Evolutionary conservation across 2,888 invertebrate species (phyloP).

Genomic region (Agriopis aurantiaria): DNA sequence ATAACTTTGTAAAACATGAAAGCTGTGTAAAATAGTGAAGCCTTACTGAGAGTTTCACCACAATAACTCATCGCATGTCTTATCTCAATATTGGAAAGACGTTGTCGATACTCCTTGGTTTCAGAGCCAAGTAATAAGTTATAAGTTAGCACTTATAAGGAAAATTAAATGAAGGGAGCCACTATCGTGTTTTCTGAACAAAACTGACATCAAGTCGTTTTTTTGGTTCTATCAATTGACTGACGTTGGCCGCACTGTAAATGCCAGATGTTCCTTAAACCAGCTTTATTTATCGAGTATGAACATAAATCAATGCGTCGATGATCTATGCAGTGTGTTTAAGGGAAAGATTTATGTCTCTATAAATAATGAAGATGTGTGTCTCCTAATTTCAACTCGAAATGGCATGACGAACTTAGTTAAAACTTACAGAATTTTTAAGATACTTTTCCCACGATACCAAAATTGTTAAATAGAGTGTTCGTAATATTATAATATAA

Average conservation of each 20-base stretch:
- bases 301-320: conserved; percentile 39
- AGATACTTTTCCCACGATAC: no score
- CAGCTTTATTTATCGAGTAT: conserved; percentile 44
- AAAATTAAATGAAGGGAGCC: no score
- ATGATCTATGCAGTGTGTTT: conserved; percentile 20
- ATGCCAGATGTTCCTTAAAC: conserved; percentile 39
- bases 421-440: no score
- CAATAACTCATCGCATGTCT: conserved; percentile 24
- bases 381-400: conserved; percentile 16
- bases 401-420: conserved; percentile 1
- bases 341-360: conserved; percentile 26
- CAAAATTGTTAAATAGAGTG: no score
- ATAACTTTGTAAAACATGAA: conserved; percentile 15
- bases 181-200: no score
- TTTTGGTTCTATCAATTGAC: no score
- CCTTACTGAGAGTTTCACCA: conserved; percentile 16
- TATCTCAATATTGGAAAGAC: conserved; percentile 31
- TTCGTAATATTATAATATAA: no score
- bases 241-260: conserved; percentile 12
- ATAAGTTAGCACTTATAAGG: no score
- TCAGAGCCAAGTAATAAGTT: neutral
- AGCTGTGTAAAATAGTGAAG: conserved; percentile 14
- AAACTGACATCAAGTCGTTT: no score
- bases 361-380: conserved; percentile 22
- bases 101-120: conserved; percentile 33